Evolutionary conservation across 2,113 vertebrate species (phyloP).

Genomic region (Pluvialis apricaria): DNA sequence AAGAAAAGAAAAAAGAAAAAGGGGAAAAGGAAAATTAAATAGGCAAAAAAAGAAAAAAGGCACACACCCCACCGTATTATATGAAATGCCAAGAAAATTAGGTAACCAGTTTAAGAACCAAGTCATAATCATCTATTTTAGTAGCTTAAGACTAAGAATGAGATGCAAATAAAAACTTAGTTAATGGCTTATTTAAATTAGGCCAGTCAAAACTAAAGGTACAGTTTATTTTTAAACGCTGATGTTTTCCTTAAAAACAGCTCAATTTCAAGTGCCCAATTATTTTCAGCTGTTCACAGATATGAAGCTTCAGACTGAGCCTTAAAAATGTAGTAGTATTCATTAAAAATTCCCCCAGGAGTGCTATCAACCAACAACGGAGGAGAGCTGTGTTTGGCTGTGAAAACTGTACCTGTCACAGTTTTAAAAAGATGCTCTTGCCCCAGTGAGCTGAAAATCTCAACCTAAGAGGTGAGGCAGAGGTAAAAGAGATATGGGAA

Average conservation of each 20-base stretch:
- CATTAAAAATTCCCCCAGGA: background rate
- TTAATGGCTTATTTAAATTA: background rate
- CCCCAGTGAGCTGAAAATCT: background rate
- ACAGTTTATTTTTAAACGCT: background rate
- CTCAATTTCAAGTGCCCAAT: background rate
- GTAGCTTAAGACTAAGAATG: background rate
- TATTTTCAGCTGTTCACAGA: background rate
- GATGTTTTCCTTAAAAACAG: background rate
- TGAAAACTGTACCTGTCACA: background rate
- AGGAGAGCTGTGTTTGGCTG: background rate
- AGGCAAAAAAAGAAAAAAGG: background rate
- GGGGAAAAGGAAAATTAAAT: background rate
- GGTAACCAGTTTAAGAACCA: background rate
- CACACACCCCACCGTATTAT: rapidly evolving
- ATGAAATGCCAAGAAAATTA: background rate
- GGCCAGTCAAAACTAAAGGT: background rate
- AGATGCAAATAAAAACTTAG: background rate
- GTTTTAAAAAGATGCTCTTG: background rate
- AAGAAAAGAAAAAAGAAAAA: background rate
- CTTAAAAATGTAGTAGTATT: background rate
- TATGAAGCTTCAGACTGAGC: background rate
- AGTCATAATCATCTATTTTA: background rate
- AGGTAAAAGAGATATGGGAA: background rate
- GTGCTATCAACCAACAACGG: background rate
- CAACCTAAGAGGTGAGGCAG: background rate